Percentiles rank a stretch among this genome's conserved stretches.
Evolutionary conservation across 2,797 vertebrate species (phyloP).

Genomic region (Morelia viridis): DNA sequence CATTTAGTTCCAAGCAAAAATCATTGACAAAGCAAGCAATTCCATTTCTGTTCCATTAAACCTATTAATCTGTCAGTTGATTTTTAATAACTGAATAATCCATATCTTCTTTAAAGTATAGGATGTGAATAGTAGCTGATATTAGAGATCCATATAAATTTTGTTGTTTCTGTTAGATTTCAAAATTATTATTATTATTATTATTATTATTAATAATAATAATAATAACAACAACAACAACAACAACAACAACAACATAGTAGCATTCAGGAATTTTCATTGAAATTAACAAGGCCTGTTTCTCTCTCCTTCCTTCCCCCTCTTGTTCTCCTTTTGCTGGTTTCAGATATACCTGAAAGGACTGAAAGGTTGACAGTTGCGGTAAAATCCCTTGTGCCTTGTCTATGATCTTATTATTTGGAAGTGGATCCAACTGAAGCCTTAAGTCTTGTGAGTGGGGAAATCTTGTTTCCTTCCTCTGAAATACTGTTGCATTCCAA

Average conservation of each 20-base stretch:
- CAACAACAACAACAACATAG: neutral
- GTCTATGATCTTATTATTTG: neutral
- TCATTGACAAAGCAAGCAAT: neutral
- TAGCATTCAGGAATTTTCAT: constrained; percentile 1
- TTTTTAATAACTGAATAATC: neutral
- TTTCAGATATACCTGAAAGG: neutral
- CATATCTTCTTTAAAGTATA: neutral
- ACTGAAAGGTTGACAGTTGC: neutral
- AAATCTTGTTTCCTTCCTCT: neutral
- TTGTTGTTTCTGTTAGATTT: neutral
- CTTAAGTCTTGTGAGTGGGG: neutral
- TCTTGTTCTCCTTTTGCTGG: neutral
- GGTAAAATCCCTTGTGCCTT: constrained; percentile 7
- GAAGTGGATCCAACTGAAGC: neutral
- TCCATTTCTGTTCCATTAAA: neutral
- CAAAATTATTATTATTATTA: neutral
- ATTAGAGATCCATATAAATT: neutral
- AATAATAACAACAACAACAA: neutral
- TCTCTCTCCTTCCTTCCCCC: neutral
- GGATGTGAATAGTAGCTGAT: neutral
- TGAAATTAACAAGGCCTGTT: neutral
- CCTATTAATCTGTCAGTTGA: neutral
- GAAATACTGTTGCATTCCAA: neutral
- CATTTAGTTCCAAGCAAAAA: neutral
- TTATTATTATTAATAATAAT: neutral